Conservation (phyloP, 2,888 invertebrate species). For the Rhorus exstirpatorius region DNA sequence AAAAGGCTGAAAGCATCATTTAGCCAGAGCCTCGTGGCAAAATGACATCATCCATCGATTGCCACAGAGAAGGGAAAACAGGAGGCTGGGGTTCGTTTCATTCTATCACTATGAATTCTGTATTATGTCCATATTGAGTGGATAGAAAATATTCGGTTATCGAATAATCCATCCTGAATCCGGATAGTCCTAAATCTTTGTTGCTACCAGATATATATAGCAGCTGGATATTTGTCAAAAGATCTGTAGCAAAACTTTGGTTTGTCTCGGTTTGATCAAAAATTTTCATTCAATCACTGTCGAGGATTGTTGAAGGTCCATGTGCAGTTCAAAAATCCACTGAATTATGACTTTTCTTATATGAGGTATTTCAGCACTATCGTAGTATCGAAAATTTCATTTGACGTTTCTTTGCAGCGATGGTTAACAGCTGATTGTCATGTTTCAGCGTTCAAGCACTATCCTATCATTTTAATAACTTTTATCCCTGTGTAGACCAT, state of each 20-base stretch:
- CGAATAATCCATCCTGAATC: slow-evolving; percentile 60
- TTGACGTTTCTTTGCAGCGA: background rate
- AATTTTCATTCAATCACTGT: too few relatives aligned
- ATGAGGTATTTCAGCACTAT: background rate
- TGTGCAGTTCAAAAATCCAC: too few relatives aligned
- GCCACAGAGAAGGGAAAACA: slow-evolving; percentile 30
- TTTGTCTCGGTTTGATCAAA: too few relatives aligned
- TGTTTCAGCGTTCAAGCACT: background rate
- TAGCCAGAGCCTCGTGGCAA: slow-evolving; percentile 48
- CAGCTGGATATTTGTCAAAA: background rate
- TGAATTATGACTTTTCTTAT: background rate
- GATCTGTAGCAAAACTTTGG: too few relatives aligned
- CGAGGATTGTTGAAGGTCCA: too few relatives aligned
- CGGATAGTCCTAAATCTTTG: background rate
- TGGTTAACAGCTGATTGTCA: background rate
- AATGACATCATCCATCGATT: slow-evolving; percentile 63
- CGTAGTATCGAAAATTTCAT: background rate
- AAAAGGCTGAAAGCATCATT: slow-evolving; percentile 60
- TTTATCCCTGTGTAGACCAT: background rate
- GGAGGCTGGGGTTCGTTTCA: slow-evolving; percentile 40
- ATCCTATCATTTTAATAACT: background rate
- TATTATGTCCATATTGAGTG: slow-evolving; percentile 1
- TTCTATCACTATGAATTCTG: slow-evolving; percentile 15
- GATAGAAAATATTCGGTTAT: slow-evolving; percentile 74
- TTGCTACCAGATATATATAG: background rate